These are phyloP conservation scores for Athene cunicularia DNA, from an alignment of 2,113 vertebrate species.

Conservation along the genomic window DNA sequence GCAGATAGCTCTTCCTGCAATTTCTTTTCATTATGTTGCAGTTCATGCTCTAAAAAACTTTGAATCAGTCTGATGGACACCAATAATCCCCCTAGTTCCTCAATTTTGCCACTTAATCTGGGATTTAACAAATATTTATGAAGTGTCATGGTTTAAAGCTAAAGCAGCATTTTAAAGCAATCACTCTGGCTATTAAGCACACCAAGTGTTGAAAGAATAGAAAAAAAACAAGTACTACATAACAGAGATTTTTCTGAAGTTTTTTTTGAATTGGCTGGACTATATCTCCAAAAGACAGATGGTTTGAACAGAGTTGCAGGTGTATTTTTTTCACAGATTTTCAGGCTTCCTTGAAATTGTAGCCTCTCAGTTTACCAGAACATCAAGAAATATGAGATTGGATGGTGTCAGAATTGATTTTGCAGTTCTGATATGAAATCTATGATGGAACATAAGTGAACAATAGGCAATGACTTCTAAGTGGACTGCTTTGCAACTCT, in stretches of 20 bases:
- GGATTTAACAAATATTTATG: not conserved
- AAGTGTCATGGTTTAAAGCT: not conserved
- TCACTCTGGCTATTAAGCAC: not conserved
- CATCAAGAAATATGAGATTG: not conserved
- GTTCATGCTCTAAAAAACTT: not conserved
- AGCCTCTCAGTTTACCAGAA: not conserved
- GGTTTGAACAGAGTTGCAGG: not conserved
- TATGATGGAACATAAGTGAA: not conserved
- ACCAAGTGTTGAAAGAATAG: not conserved
- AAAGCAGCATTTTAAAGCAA: not conserved
- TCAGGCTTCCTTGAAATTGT: not conserved
- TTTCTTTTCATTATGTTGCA: not conserved
- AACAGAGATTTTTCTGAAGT: not conserved
- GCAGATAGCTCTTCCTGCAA: not conserved
- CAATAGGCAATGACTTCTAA: not conserved
- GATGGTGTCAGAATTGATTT: not conserved
- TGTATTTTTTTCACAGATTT: not conserved
- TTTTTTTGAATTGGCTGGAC: not conserved
- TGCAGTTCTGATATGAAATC: not conserved
- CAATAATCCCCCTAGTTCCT: not conserved
- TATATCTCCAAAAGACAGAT: not conserved
- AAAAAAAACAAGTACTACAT: not conserved
- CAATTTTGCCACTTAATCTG: not conserved
- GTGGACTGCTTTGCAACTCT: not conserved
- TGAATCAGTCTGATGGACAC: not conserved